Base-by-base conservation (phyloP, 2,113 vertebrate genomes). In the Chloropsis hardwickii region DNA sequence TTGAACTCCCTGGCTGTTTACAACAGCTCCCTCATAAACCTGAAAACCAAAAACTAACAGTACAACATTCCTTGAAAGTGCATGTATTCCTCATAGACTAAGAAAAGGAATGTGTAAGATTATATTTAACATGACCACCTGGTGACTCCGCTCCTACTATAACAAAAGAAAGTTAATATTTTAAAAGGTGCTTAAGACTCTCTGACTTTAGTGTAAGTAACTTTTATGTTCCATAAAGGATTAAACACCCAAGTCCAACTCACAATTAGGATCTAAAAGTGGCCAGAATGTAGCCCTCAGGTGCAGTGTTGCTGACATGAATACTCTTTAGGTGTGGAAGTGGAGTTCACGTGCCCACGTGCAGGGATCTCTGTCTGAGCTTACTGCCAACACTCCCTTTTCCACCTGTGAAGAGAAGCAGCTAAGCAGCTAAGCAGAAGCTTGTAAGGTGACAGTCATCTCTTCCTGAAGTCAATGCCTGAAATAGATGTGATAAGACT, bases 61-160 rank as follows among this genome's bases (percentile, higher is more conserved):
- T 80, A 60, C 56, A 71, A 39, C 86, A 90, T 95, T 96, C 95
- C 88, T 96, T 88, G 86, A 89, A 96, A 94, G 74, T 90, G 62
- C 66, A 80, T 70, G 28, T 90, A 86, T 91, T 91, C 78, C 87
- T 88, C 5, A 6, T 28, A 85, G 94, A 85, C 70, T 85, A 54
- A 88, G 79, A 86, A 88, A 94, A 95, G 70, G 89, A 96, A 96
- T 92, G 89, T 85, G 58, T 82, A 91, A 91, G 84, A 83, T 88
- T 95, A 82, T 73, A 94, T 95, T 95, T 91, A 91, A 89, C 57
- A 67, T 71, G 74, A 81, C 84, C 93, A 95, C 89, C 87, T 92
- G 93, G 81, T 88, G 71, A 90, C 67, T 95, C 35, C 2, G 29
- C 56, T 96, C 29, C 50, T 86, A 85, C 39, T 71, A 86, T 69